phyloP scores from a whole-genome alignment of 2,113 vertebrate species.

The Nasalis larvatus region DNA sequence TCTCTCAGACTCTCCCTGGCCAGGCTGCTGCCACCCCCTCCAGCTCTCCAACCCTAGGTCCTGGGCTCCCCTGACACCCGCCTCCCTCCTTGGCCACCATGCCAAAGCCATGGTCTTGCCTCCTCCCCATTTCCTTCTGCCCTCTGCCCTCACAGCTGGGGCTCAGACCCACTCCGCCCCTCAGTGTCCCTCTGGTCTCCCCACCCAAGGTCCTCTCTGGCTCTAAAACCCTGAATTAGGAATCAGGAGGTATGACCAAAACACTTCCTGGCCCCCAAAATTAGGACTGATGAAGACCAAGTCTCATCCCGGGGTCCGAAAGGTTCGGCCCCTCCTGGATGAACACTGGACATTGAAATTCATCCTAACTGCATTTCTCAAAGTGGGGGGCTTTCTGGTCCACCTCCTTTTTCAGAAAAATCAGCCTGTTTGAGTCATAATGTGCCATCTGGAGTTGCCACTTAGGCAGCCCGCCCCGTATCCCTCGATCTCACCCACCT shows the following conservation, averaged over 20 bases:
- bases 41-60: neutral
- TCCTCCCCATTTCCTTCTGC: neutral
- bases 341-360: neutral
- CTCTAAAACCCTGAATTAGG: conserved; percentile 29
- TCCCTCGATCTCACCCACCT: too few relatives aligned
- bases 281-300: neutral
- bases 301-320: conserved; percentile 33
- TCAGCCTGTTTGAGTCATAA: neutral
- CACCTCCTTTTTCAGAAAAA: neutral
- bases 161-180: neutral
- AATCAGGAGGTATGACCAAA: neutral
- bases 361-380: neutral
- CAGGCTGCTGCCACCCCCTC: neutral
- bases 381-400: conserved; percentile 11
- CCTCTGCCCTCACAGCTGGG: neutral
- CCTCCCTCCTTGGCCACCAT: neutral
- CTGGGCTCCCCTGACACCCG: neutral
- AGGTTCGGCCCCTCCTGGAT: conserved; percentile 50
- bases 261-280: neutral
- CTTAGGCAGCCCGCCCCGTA: neutral
- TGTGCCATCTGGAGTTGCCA: neutral
- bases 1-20: rapidly evolving
- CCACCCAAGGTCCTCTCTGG: neutral
- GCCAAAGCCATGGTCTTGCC: too few relatives aligned
- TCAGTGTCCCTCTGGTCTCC: neutral